A percentile compares a stretch with the other conserved stretches of the same genome.
These are phyloP conservation scores for Pachyseris speciosa DNA, from an alignment of 64 coral and sea anemone species.

Conservation along the genomic window DNA sequence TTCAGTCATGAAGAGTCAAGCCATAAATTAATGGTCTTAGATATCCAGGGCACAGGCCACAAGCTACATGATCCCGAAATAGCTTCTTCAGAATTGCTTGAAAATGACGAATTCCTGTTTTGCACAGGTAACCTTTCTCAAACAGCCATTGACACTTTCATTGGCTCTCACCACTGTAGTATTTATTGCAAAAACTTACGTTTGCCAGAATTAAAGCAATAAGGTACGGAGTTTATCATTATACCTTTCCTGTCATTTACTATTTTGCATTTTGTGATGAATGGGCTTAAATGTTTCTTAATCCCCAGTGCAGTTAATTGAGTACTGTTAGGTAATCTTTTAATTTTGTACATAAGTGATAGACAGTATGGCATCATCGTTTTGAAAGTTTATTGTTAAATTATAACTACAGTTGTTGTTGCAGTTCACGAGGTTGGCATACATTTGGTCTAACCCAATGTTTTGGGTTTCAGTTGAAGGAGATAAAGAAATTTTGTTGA, in stretches of 20 bases:
- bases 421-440: too few species aligned
- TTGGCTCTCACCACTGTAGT: slow-evolving; percentile 56
- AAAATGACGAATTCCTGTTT: slow-evolving; percentile 65
- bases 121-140: slow-evolving; percentile 72
- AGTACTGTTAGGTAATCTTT: not conserved
- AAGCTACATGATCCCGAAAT: slow-evolving; percentile 76
- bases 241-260: not conserved
- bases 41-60: slow-evolving; percentile 65
- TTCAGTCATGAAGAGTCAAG: slow-evolving; percentile 69
- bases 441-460: not conserved
- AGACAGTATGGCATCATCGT: not conserved
- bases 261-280: not conserved
- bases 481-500: slow-evolving; percentile 4
- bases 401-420: too few species aligned
- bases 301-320: not conserved
- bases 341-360: not conserved
- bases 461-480: slow-evolving; percentile 23
- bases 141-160: slow-evolving; percentile 61
- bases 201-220: not conserved
- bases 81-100: slow-evolving; percentile 56
- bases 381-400: too few species aligned
- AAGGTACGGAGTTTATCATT: not conserved
- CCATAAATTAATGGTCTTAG: slow-evolving; percentile 63
- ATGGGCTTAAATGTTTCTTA: not conserved
- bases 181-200: slow-evolving; percentile 44